Conservation (phyloP, 2,113 vertebrate genomes). For the Xenopus laevis region DNA sequence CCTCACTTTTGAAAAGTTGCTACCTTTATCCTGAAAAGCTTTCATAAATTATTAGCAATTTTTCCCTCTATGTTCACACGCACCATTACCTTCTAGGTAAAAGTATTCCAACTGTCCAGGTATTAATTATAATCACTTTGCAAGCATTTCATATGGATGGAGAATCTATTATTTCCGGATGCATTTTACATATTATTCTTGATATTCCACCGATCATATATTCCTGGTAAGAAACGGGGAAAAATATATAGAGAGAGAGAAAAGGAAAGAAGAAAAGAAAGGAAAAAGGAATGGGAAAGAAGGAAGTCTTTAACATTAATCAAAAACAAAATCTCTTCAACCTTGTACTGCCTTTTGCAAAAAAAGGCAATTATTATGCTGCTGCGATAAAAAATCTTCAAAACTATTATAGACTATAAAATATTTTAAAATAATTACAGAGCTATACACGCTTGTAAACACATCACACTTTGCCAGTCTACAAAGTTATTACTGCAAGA, state of each 20-base stretch:
- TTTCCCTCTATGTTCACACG: slow-evolving; percentile 42
- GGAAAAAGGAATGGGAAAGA: too few relatives aligned
- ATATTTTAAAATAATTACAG: neutral
- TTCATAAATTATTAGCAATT: slow-evolving; percentile 59
- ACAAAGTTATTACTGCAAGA: too few relatives aligned
- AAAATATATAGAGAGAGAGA: too few relatives aligned
- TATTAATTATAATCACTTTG: slow-evolving; percentile 58
- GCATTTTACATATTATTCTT: slow-evolving; percentile 45
- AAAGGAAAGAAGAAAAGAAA: too few relatives aligned
- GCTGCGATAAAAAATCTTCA: too few relatives aligned
- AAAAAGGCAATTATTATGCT: too few relatives aligned
- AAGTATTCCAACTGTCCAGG: slow-evolving; percentile 57
- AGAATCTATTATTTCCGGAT: slow-evolving; percentile 49
- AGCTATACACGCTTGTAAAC: neutral
- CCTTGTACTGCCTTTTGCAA: too few relatives aligned
- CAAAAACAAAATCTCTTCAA: too few relatives aligned
- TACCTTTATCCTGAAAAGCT: slow-evolving; percentile 49
- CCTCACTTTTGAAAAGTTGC: slow-evolving; percentile 57
- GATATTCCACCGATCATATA: slow-evolving; percentile 49
- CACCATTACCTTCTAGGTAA: slow-evolving; percentile 62
- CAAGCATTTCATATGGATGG: slow-evolving; percentile 50
- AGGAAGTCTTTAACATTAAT: too few relatives aligned
- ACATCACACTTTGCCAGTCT: too few relatives aligned
- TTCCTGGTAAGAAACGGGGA: neutral
- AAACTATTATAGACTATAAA: too few relatives aligned